Percentiles rank a stretch among this genome's conserved stretches.
These are phyloP conservation scores for Microcebus lehilahytsara DNA, from an alignment of 2,113 vertebrate genomes.

Conservation along the genomic window DNA sequence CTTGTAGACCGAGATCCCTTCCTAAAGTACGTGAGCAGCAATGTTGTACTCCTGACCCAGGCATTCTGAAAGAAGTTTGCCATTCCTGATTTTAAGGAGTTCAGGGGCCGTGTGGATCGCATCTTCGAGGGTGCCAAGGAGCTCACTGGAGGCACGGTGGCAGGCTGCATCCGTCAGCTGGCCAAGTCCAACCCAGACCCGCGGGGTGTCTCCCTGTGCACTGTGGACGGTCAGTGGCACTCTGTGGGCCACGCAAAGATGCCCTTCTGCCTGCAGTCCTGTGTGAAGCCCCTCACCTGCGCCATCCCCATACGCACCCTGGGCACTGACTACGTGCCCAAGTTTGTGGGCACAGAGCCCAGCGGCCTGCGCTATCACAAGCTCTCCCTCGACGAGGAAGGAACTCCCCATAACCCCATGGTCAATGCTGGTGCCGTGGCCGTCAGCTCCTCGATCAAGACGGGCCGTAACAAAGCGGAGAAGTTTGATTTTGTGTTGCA, in stretches of 20 bases:
- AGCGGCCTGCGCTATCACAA: slow-evolving; percentile 92
- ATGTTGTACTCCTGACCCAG: slow-evolving; percentile 90
- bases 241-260: slow-evolving; percentile 90
- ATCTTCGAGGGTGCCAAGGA: slow-evolving; percentile 85
- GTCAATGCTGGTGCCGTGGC: slow-evolving; percentile 93
- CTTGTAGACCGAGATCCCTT: slow-evolving; percentile 90
- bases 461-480: slow-evolving; percentile 90
- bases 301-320: slow-evolving; percentile 88
- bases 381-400: slow-evolving; percentile 89
- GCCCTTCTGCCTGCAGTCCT: slow-evolving; percentile 92
- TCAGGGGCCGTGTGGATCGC: slow-evolving; percentile 87
- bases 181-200: slow-evolving; percentile 90
- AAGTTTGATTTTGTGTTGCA: slow-evolving; percentile 94
- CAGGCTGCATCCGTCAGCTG: slow-evolving; percentile 91
- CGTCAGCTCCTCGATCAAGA: slow-evolving; percentile 92
- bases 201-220: slow-evolving; percentile 91
- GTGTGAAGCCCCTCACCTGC: slow-evolving; percentile 92
- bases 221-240: slow-evolving; percentile 92
- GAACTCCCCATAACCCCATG: slow-evolving; percentile 93
- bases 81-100: slow-evolving; percentile 91
- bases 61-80: slow-evolving; percentile 92
- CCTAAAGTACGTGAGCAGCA: slow-evolving; percentile 90
- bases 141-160: slow-evolving; percentile 86
- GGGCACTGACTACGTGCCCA: slow-evolving; percentile 87
- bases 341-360: slow-evolving; percentile 91